Base-by-base conservation (phyloP, 2,113 vertebrate genomes). In the Proterorhinus semilunaris region DNA sequence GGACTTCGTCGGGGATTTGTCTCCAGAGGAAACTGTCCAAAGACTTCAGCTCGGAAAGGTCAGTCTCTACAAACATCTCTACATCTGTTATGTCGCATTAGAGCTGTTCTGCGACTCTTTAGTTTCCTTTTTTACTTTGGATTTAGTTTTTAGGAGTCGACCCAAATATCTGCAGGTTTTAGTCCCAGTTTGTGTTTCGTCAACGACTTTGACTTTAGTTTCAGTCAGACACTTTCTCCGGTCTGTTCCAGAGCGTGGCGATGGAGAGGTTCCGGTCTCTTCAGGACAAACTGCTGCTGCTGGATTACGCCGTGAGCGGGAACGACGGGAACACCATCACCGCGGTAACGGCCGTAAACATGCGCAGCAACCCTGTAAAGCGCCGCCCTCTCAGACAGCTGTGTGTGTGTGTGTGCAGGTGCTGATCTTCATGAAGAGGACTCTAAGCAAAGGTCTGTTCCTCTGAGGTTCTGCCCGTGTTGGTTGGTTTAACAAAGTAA, bases 301-400 rank as follows among this genome's bases (percentile, higher is more conserved):
- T 99, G 61, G 97, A 99, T 71, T 91, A 93, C 73, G 93, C 96
- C 12, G 95, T 97, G 5, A 72, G 65, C n/a, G 88, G 90, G 9
- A 91, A 96, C 0, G 96, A 99, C 68, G 98, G 96, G 15, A 98
- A 98, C 13, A 93, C 96, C 90, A 97, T 99, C 87, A 97, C 96
- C 36, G 95, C 96, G 6, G 88, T 90, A 85, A 83, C 49, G 68
- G 27, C 27, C 69, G 61, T n/a, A 13, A 6, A 16, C 6, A 36
- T 36, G 27, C 27, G 27, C 27, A 36, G 27, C 4, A 36, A 36
- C 4, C 27, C 27, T 36, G 27, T 36, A 36, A 36, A 36, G 27
- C 4, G 27, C 27, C 4, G 27, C 1, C 27, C 27, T 36, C 27
- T 36, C 27, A 36, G 27, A 36, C 27, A 36, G 27, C 27, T 36